phyloP scores from a whole-genome alignment of 2,113 vertebrate species.

The Osmerus mordax region DNA sequence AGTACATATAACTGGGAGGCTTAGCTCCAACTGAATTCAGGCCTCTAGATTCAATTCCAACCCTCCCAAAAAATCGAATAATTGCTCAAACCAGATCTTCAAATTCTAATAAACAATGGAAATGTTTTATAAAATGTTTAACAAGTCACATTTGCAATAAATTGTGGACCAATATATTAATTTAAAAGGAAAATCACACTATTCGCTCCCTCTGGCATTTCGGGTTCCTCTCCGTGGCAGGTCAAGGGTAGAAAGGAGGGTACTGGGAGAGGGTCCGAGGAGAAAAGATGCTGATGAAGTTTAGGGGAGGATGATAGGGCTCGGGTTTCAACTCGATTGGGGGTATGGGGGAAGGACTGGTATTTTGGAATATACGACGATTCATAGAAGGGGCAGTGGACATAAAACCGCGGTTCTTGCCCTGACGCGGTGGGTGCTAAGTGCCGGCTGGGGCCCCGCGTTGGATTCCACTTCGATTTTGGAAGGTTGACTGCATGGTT shows the following conservation, averaged over 20 bases:
- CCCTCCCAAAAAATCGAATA: no score
- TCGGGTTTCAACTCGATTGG: constrained; percentile 79
- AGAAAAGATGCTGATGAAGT: constrained; percentile 51
- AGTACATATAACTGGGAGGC: no score
- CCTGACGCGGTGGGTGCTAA: constrained; percentile 77
- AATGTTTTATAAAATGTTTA: no score
- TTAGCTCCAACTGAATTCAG: no score
- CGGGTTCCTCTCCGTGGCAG: constrained; percentile 39
- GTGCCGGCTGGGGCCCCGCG: constrained; percentile 76
- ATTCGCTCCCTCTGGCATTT: constrained; percentile 8
- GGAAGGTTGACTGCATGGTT: constrained; percentile 76
- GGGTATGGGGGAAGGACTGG: constrained; percentile 79
- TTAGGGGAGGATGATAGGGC: constrained; percentile 67
- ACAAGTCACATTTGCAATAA: no score
- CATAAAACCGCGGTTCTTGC: constrained; percentile 81
- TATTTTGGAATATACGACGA: constrained; percentile 82
- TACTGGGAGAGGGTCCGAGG: constrained; percentile 51
- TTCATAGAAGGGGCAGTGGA: constrained; percentile 76
- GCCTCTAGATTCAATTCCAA: no score
- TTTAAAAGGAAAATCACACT: no score
- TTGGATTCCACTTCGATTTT: constrained; percentile 78
- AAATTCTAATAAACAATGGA: no score
- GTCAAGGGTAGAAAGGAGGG: constrained; percentile 54
- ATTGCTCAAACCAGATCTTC: no score
- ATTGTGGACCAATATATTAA: no score